A percentile compares a stretch with the other conserved stretches of the same genome.
Conservation (phyloP, 2,888 invertebrate genomes). For the Lasioglossum malachurum region DNA sequence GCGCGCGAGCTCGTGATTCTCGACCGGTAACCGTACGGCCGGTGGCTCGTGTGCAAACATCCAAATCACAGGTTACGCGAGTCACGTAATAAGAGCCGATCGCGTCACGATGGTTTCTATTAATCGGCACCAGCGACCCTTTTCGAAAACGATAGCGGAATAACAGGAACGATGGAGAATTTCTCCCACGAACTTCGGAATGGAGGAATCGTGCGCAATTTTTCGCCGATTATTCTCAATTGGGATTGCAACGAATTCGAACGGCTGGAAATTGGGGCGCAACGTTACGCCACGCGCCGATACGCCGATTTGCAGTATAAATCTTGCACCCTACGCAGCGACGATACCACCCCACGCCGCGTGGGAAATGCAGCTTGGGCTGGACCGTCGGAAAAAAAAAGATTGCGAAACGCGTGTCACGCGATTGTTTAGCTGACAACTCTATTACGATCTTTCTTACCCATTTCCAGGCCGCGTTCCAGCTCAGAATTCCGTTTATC, state of each 20-base stretch:
- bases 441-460: constrained; percentile 69
- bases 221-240: constrained; percentile 81
- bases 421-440: constrained; percentile 71
- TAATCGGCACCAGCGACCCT: background rate
- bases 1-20: constrained; percentile 20
- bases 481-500: background rate
- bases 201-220: constrained; percentile 69
- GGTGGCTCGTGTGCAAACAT: constrained; percentile 59
- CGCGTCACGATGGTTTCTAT: constrained; percentile 35
- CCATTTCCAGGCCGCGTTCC: background rate
- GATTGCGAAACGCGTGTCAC: constrained; percentile 58
- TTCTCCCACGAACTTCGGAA: constrained; percentile 23
- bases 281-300: constrained; percentile 73
- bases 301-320: constrained; percentile 75
- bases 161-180: background rate
- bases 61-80: constrained; percentile 77
- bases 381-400: constrained; percentile 60
- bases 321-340: constrained; percentile 71
- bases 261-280: constrained; percentile 58
- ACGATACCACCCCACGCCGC: constrained; percentile 68
- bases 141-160: background rate
- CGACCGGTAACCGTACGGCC: constrained; percentile 42
- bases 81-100: constrained; percentile 66
- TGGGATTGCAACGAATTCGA: constrained; percentile 81
- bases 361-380: constrained; percentile 79